These are phyloP conservation scores for Tuberolachnus salignus DNA, from an alignment of 2,888 invertebrate species.

Conservation along the genomic window DNA sequence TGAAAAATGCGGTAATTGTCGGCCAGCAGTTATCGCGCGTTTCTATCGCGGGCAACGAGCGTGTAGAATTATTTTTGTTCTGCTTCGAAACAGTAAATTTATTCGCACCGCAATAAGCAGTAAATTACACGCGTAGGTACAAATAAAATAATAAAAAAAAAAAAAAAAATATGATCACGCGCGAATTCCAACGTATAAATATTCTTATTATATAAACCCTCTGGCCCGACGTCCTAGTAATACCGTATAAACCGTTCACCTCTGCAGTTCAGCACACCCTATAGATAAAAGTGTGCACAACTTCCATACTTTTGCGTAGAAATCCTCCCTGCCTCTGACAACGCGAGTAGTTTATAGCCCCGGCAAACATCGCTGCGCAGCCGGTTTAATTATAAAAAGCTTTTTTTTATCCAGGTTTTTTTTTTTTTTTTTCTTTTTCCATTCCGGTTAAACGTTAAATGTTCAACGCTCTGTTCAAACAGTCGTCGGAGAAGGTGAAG, in stretches of 20 bases:
- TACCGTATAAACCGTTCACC: not conserved
- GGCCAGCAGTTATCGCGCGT: too few relatives aligned
- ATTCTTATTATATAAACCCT: too few relatives aligned
- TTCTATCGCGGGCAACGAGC: too few relatives aligned
- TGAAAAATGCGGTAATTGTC: too few relatives aligned
- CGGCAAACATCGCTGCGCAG: not conserved
- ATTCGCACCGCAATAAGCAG: too few relatives aligned
- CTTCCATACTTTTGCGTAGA: not conserved
- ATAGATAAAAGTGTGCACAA: slow-evolving; percentile 14
- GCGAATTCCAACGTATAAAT: too few relatives aligned
- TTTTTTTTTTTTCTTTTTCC: slow-evolving; percentile 3
- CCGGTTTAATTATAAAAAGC: slow-evolving; percentile 40
- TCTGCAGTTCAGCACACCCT: not conserved
- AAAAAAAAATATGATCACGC: not conserved
- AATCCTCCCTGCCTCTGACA: slow-evolving; percentile 8
- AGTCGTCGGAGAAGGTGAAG: not conserved
- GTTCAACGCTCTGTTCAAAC: not conserved
- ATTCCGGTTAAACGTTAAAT: not conserved
- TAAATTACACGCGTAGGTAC: not conserved
- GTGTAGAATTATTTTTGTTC: too few relatives aligned
- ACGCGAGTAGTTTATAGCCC: slow-evolving; percentile 16
- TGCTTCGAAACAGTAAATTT: too few relatives aligned
- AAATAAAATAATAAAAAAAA: not conserved
- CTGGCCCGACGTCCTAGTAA: not conserved
- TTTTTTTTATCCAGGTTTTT: not conserved